phyloP scores from a whole-genome alignment of 2,113 vertebrate genomes.

The Rhea americana region DNA sequence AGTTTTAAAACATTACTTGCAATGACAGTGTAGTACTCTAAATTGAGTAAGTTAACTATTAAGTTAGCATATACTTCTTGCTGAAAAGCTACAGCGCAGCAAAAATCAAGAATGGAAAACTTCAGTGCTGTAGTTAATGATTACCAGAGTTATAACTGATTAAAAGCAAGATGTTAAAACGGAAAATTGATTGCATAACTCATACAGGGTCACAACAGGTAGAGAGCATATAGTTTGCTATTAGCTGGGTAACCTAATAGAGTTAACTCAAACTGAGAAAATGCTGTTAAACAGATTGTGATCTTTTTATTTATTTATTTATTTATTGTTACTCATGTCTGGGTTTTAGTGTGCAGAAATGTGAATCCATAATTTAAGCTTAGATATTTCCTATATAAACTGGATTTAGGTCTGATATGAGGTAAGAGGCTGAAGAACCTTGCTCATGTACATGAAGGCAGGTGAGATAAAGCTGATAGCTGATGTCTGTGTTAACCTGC shows the following conservation, averaged over 20 bases:
- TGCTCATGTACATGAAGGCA: background rate
- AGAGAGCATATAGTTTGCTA: rapidly evolving
- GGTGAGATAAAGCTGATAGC: too few species aligned
- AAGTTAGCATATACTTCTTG: background rate
- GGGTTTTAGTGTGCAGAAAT: background rate
- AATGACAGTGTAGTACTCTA: rapidly evolving
- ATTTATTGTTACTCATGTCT: background rate
- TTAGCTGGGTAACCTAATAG: background rate
- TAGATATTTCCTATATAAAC: background rate
- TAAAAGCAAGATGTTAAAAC: rapidly evolving
- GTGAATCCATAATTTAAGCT: background rate
- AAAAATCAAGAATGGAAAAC: background rate
- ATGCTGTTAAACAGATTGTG: background rate
- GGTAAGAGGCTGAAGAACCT: background rate
- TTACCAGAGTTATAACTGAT: background rate
- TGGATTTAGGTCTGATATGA: background rate
- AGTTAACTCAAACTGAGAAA: background rate
- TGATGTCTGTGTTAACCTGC: too few species aligned
- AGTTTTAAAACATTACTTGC: rapidly evolving
- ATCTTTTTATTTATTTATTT: background rate
- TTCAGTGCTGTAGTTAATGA: background rate
- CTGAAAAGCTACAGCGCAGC: rapidly evolving
- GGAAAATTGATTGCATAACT: background rate
- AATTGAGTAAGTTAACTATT: background rate
- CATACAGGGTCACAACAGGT: background rate